Conservation (phyloP, 1,140 invertebrate species). For the Drosophila nikananu region DNA sequence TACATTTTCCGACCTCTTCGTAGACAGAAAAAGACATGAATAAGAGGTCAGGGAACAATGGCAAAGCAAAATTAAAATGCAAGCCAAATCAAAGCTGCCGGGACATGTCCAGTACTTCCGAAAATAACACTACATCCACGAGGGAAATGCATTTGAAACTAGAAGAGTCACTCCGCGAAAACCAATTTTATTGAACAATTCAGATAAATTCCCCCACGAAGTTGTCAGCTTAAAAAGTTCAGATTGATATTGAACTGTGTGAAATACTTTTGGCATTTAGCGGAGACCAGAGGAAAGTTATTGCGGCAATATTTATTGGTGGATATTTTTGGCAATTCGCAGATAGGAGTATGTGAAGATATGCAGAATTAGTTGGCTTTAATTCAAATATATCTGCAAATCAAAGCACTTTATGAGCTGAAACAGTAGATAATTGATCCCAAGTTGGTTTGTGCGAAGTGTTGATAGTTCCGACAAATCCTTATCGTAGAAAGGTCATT, state of each 20-base stretch:
- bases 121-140: not conserved
- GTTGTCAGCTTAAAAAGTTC: not conserved
- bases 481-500: not conserved
- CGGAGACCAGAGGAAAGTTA: not conserved
- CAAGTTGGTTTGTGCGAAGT: not conserved
- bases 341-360: too few species aligned
- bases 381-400: not conserved
- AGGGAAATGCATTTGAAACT: constrained; percentile 47
- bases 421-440: not conserved
- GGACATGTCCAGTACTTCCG: not conserved
- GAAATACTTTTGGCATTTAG: not conserved
- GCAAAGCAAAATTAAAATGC: too few species aligned
- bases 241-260: constrained; percentile 8
- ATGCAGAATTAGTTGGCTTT: too few species aligned
- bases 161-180: not conserved
- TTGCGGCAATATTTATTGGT: not conserved
- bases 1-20: constrained; percentile 6
- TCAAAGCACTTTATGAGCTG: not conserved
- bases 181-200: constrained; percentile 10
- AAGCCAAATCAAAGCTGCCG: too few species aligned
- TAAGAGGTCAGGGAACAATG: not conserved
- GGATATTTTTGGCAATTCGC: not conserved
- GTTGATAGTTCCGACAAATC: too few species aligned
- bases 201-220: not conserved
- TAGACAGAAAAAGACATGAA: not conserved